phyloP scores from a whole-genome alignment of 2,888 invertebrate species.

The Drosophila multiciliata region DNA sequence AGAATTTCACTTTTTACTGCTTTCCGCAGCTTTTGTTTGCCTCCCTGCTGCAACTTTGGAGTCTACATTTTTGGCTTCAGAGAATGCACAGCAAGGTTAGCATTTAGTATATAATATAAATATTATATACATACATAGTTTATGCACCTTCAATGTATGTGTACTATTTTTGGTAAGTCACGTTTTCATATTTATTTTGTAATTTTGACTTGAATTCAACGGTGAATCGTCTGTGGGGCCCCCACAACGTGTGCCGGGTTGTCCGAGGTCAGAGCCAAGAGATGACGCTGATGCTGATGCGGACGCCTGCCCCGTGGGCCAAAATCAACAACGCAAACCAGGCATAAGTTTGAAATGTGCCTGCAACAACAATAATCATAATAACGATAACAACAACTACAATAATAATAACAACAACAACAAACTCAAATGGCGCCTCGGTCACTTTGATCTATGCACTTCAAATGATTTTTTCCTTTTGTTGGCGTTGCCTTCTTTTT shows the following conservation, averaged over 20 bases:
- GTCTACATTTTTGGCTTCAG: constrained; percentile 2
- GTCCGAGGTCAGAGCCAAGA: constrained; percentile 67
- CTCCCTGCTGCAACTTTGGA: neutral
- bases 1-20: constrained; percentile 50
- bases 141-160: constrained; percentile 11
- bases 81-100: constrained; percentile 13
- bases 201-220: constrained; percentile 45
- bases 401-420: constrained; percentile 32
- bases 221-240: constrained; percentile 11
- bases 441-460: constrained; percentile 78
- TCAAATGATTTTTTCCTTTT: constrained; percentile 69
- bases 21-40: constrained; percentile 9
- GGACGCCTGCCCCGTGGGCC: constrained; percentile 55
- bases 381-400: constrained; percentile 19
- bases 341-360: constrained; percentile 44
- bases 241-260: constrained; percentile 72
- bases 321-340: constrained; percentile 52
- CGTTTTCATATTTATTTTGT: constrained; percentile 72
- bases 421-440: constrained; percentile 65
- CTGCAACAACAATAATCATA: constrained; percentile 33
- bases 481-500: constrained; percentile 34
- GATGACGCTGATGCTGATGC: constrained; percentile 19
- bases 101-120: neutral
- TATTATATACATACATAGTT: neutral
- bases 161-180: constrained; percentile 49